Conservation (phyloP, 1,140 invertebrate species). For the Tachypleus tridentatus region DNA sequence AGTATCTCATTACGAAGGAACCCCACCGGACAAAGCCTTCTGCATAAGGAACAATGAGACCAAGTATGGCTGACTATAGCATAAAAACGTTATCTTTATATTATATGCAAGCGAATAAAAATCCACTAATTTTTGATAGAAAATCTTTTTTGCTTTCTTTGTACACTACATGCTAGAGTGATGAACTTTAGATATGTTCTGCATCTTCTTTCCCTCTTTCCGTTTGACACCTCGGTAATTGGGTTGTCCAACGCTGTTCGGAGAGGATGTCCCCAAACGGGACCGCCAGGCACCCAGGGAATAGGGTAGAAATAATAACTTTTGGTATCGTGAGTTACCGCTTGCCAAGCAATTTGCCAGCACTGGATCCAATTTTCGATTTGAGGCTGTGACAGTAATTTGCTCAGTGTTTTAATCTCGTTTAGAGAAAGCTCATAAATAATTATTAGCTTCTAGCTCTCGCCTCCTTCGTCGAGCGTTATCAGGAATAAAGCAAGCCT, state of each 20-base stretch:
- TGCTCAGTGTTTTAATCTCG: constrained; percentile 3
- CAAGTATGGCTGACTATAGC: no score
- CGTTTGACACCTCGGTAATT: constrained; percentile 3
- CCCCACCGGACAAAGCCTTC: no score
- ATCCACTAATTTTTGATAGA: no score
- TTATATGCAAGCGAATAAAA: constrained; percentile 47
- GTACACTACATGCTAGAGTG: no score
- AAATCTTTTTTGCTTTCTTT: no score
- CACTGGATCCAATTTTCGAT: constrained; percentile 2
- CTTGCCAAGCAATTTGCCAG: constrained; percentile 3
- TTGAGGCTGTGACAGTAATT: constrained; percentile 1
- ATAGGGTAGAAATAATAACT: constrained; percentile 1
- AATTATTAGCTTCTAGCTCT: constrained; percentile 1
- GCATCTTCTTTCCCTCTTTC: not conserved
- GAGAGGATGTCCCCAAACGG: not conserved
- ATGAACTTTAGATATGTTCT: no score
- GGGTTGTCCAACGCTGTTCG: not conserved
- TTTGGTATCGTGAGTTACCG: not conserved
- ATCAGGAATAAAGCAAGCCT: no score
- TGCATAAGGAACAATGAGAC: no score
- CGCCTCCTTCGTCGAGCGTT: no score
- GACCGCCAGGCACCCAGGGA: not conserved
- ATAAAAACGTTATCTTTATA: no score
- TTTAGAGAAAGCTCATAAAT: constrained; percentile 5
- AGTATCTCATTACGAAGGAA: no score